A percentile compares a stretch with the other conserved stretches of the same genome.
Evolutionary conservation across 1,140 invertebrate species (phyloP).

Genomic region (Cyphomyrmex costatus): DNA sequence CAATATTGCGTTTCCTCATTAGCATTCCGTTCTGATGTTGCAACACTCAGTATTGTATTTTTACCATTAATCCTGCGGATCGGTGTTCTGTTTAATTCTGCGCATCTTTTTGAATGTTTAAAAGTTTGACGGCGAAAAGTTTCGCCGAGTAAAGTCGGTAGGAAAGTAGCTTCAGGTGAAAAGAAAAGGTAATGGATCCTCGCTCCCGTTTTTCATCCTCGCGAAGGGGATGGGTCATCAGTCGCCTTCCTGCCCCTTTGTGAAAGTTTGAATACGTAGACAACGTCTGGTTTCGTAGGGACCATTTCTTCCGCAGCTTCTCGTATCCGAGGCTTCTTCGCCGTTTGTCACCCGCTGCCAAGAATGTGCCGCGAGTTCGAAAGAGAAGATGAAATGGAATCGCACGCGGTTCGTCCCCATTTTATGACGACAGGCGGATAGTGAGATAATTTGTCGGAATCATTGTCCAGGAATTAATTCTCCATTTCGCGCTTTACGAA

Average conservation of each 20-base stretch:
- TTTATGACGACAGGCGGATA: slow-evolving; percentile 14
- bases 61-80: slow-evolving; percentile 36
- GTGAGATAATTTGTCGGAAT: slow-evolving; percentile 68
- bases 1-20: slow-evolving; percentile 60
- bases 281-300: slow-evolving; percentile 41
- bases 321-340: slow-evolving; percentile 3
- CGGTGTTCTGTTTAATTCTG: not conserved
- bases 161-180: slow-evolving; percentile 41
- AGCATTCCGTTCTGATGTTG: slow-evolving; percentile 21
- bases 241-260: slow-evolving; percentile 46
- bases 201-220: slow-evolving; percentile 38
- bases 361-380: slow-evolving; percentile 11
- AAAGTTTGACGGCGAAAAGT: slow-evolving; percentile 45
- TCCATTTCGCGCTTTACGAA: slow-evolving; percentile 63
- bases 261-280: slow-evolving; percentile 66
- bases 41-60: slow-evolving; percentile 23
- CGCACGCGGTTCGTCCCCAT: not conserved
- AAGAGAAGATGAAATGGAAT: slow-evolving; percentile 54
- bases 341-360: not conserved
- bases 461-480: slow-evolving; percentile 75
- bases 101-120: slow-evolving; percentile 35
- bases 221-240: slow-evolving; percentile 38
- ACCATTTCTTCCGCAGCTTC: slow-evolving; percentile 15
- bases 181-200: slow-evolving; percentile 46
- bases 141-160: slow-evolving; percentile 4